These are phyloP conservation scores for Atethmia centrago DNA, from an alignment of 2,888 invertebrate species.

Conservation along the genomic window DNA sequence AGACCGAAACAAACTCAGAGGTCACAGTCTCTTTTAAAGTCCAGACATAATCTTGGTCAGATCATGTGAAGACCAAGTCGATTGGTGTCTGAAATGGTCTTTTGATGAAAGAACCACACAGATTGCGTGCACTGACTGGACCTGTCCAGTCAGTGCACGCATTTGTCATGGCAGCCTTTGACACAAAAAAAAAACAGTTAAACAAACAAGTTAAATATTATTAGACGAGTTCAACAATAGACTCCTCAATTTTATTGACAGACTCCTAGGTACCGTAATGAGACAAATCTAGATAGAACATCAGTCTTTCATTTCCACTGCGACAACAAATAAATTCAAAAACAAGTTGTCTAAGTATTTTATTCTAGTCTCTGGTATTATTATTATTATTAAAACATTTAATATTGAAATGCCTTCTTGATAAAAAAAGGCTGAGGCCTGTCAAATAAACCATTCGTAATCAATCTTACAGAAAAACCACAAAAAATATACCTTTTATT, in stretches of 20 bases:
- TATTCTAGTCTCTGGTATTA: conserved; percentile 14
- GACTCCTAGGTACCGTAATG: background rate
- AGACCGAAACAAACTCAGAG: too few species aligned
- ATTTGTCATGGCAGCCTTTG: background rate
- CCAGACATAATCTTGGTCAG: too few species aligned
- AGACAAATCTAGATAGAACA: background rate
- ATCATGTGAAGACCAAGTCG: too few species aligned
- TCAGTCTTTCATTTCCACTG: conserved; percentile 17
- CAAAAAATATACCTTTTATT: conserved; percentile 33
- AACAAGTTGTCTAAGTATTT: conserved; percentile 22
- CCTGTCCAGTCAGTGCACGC: too few species aligned
- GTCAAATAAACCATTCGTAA: conserved; percentile 45
- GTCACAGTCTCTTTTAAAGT: too few species aligned
- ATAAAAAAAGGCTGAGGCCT: conserved; percentile 34
- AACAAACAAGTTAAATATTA: background rate
- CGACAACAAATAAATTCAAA: conserved; percentile 22
- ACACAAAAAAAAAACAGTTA: background rate
- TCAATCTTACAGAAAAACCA: conserved; percentile 42
- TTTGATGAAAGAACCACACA: too few species aligned
- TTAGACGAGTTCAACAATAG: background rate
- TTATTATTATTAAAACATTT: conserved; percentile 31
- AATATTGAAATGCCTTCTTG: background rate
- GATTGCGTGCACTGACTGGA: too few species aligned
- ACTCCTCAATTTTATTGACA: conserved; percentile 1
- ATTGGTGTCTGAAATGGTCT: too few species aligned